Evolutionary conservation across 2,888 invertebrate genomes (phyloP).

Genomic region (Spilosoma lubricipeda): DNA sequence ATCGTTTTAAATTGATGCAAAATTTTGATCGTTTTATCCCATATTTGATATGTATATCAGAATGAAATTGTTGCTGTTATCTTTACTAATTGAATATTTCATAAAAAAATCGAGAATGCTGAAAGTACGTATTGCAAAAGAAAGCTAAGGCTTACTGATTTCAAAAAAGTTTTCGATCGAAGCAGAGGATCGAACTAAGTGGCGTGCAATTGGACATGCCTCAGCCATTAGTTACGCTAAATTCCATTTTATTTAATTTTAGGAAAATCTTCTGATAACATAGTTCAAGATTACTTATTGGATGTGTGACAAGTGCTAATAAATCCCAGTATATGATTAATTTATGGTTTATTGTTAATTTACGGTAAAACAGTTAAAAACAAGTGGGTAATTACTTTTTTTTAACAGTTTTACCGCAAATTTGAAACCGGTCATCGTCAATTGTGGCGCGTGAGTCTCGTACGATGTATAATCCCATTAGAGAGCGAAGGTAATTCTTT

Average conservation of each 20-base stretch:
- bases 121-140: not conserved
- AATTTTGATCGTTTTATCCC: not conserved
- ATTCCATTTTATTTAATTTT: not conserved
- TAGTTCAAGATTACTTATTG: not conserved
- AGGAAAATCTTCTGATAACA: not conserved
- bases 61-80: not conserved
- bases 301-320: not conserved
- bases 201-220: no score
- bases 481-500: constrained; percentile 65
- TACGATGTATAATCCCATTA: constrained; percentile 69
- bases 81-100: not conserved
- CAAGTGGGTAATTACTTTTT: no score
- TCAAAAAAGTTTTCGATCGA: no score
- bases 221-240: not conserved
- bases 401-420: constrained; percentile 36
- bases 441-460: constrained; percentile 44
- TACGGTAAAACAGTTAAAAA: no score
- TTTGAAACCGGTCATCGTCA: constrained; percentile 47
- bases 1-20: not conserved
- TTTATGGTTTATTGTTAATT: no score
- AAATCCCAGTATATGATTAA: not conserved
- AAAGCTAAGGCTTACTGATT: no score
- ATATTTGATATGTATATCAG: not conserved
- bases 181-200: no score
- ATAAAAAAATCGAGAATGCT: not conserved